Base-by-base conservation (phyloP, 2,888 invertebrate genomes). In the Epinotia demarniana region DNA sequence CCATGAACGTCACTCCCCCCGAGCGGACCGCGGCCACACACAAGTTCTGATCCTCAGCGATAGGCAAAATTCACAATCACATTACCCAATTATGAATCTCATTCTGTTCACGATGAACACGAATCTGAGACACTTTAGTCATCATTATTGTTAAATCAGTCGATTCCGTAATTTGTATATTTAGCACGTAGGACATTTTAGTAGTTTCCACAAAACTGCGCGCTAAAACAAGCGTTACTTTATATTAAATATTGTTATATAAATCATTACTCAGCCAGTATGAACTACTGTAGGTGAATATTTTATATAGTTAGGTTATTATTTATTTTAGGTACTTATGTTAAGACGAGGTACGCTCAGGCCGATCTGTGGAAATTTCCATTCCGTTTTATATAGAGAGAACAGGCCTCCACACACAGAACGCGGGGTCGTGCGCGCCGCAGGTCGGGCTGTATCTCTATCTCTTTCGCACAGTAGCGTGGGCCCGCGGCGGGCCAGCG, bases 1-100 rank as follows among this genome's bases (percentile, higher is more conserved):
- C 95, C 0, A 95, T 97, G 95, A 96, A 96, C 16, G 95, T 96
- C 77, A 96, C 96, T 0, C 95, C 95, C 3, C 95, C 95, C 0
- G 91, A 92, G 69, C 91, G 90, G 63, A 83, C 89, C 0, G 87
- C 89, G 0, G 79, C 87, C 9, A 90, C 87, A 77, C 91, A 92
- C 78, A 91, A 90, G 75, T 92, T 93, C 85, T 93, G 87, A 92
- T 85, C 77, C 33, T 77, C 79, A 75, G 78, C 77, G 19, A 43
- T 64, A 43, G 62, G 39, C 16, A 19, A 6, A 19, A 19, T 19
- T 63, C 19, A 19, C 19, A 5, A 18, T 12, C 18, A 63, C 19
- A 39, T 61, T 19, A 64, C 49, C 13, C 3, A 61, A 61, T 33
- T 70, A 61, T 62, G 53, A 71, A 71, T 70, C 60, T 49, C 60